Evolutionary conservation across 2,888 invertebrate species (phyloP), one percentile per base, ranked within the genome.

Genomic region (Hypselothyrea guttata): DNA sequence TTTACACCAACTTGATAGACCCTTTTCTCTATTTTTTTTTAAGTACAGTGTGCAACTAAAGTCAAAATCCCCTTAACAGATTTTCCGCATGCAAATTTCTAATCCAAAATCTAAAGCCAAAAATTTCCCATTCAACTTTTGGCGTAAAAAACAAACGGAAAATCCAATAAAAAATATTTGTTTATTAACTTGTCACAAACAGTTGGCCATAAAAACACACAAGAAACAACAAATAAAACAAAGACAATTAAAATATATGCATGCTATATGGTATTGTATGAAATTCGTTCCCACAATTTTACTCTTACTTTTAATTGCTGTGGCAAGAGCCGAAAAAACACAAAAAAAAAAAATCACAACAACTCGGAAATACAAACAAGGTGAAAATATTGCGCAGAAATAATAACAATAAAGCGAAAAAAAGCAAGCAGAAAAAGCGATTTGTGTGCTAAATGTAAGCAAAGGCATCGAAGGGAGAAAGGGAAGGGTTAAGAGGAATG

Each of bases 311-410:
- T 70, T 54, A 40, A 41, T 55, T 37, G 54, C 31, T 22, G 40
- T 53, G 59, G 12, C 38, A 47, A 55, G 51, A 53, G 47, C 16
- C 18, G 42, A 65, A 61, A 51, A 47, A 30, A 52, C 34, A 40
- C 57, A 71, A 71, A 57, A 72, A 52, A 58, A 46, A 49, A 52
- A 22, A 2, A 22, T 2, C 22, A 22, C 5, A 22, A 22, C 22
- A 22, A 22, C 22, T 22, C 22, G 22, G 22, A 22, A 22, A 22
- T 22, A 22, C 37, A 46, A 63, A 53, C 59, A 59, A 79, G 57
- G 68, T 59, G 57, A 64, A 76, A 70, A 62, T 53, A 60, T 61
- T 55, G 55, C 46, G 49, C 57, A 70, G 63, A 71, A 37, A 33
- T 7, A 38, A n/a, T 1, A 37, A 28, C 8, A 7, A 28, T 28